These are phyloP conservation scores for Helostoma temminkii DNA, from an alignment of 2,797 vertebrate species.

Conservation along the genomic window DNA sequence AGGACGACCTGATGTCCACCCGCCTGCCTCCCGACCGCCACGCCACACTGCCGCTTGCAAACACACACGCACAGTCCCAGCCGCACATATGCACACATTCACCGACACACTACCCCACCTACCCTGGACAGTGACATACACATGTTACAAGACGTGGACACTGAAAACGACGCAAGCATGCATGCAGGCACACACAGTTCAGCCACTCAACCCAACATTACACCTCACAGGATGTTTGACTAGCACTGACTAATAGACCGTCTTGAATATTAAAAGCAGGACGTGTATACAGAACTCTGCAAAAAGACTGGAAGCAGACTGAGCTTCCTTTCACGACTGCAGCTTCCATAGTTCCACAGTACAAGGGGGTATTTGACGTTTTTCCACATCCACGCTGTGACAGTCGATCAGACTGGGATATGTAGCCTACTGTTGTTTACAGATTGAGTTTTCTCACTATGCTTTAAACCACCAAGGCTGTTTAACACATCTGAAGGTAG, in stretches of 20 bases:
- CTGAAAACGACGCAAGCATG: slow-evolving; percentile 28
- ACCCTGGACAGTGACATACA: slow-evolving; percentile 75
- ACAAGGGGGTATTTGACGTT: not conserved
- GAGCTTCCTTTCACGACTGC: slow-evolving; percentile 29
- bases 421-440: not conserved
- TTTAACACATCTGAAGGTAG: not conserved
- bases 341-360: slow-evolving; percentile 19
- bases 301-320: slow-evolving; percentile 10
- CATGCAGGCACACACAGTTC: slow-evolving; percentile 37
- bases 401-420: not conserved
- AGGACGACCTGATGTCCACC: slow-evolving; percentile 88
- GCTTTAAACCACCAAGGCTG: slow-evolving; percentile 6
- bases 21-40: slow-evolving; percentile 67
- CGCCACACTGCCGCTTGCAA: slow-evolving; percentile 67
- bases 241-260: not conserved
- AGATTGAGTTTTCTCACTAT: slow-evolving; percentile 6
- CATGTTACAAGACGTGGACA: slow-evolving; percentile 5
- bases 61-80: slow-evolving; percentile 73
- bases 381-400: slow-evolving; percentile 18
- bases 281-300: not conserved
- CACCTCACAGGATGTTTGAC: slow-evolving; percentile 23
- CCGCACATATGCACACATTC: slow-evolving; percentile 66
- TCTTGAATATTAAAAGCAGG: slow-evolving; percentile 19
- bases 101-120: slow-evolving; percentile 75
- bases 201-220: slow-evolving; percentile 18